Evolutionary conservation across 1,140 invertebrate species (phyloP).

Genomic region (Neuroterus valhalla): DNA sequence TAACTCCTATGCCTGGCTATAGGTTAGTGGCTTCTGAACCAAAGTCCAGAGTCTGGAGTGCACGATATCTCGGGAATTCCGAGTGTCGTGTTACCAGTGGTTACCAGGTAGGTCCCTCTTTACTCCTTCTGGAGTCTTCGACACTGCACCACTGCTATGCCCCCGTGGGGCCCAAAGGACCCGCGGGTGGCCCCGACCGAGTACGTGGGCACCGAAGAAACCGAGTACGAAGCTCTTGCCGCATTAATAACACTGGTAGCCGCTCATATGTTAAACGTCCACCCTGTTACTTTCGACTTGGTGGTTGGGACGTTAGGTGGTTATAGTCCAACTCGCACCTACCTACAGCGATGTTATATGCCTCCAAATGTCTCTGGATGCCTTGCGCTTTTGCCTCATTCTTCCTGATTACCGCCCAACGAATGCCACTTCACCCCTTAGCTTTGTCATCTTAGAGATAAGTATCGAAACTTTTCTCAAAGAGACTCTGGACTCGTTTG

Average conservation of each 20-base stretch:
- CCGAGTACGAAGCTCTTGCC: conserved; percentile 64
- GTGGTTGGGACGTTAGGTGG: conserved; percentile 37
- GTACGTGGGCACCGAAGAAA: conserved; percentile 58
- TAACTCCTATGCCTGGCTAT: conserved; percentile 50
- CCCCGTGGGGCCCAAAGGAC: conserved; percentile 47
- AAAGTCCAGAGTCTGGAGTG: conserved; percentile 33
- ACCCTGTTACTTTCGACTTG: conserved; percentile 62
- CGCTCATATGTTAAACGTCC: conserved; percentile 75
- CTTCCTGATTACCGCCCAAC: conserved; percentile 39
- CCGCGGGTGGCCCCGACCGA: conserved; percentile 65
- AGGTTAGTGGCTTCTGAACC: conserved; percentile 46
- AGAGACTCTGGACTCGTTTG: background rate
- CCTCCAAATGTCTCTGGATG: conserved; percentile 1
- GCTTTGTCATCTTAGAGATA: conserved; percentile 5
- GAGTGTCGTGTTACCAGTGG: conserved; percentile 69
- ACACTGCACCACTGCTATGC: conserved; percentile 30
- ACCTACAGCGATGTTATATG: conserved; percentile 45
- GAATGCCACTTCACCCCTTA: conserved; percentile 5
- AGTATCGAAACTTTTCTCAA: conserved; percentile 13
- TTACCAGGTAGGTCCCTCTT: no score
- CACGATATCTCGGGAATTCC: conserved; percentile 52
- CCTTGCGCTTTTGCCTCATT: conserved; percentile 36
- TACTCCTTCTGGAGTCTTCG: conserved; percentile 40
- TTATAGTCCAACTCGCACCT: conserved; percentile 41
- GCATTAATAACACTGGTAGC: conserved; percentile 76